Conservation (phyloP, 2,797 vertebrate genomes). For the Pseudotriccus pelzelni region DNA sequence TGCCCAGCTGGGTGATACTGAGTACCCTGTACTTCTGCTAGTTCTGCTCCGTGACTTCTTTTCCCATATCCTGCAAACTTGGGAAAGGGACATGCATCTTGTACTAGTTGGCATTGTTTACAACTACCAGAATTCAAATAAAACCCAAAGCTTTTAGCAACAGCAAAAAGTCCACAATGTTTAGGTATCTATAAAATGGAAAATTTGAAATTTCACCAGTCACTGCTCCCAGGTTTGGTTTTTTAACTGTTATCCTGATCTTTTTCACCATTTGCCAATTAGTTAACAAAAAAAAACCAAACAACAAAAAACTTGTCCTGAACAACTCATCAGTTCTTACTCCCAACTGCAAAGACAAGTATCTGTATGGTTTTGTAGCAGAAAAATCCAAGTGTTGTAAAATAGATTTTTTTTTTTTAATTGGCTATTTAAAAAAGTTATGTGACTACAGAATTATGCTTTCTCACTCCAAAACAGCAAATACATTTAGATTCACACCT, state of each 20-base stretch:
- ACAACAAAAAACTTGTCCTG: not conserved
- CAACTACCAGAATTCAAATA: not conserved
- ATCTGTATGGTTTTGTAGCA: not conserved
- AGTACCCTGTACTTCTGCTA: not conserved
- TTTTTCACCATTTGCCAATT: not conserved
- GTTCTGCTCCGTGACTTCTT: not conserved
- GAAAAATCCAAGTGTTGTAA: not conserved
- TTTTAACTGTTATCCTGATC: not conserved
- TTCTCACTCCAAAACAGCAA: not conserved
- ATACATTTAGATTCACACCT: not conserved
- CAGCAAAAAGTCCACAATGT: not conserved
- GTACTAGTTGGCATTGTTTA: fast-evolving
- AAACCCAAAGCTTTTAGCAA: not conserved
- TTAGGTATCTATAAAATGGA: not conserved
- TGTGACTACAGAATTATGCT: not conserved
- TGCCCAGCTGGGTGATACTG: not conserved
- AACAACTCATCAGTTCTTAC: not conserved
- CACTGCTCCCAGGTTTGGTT: not conserved
- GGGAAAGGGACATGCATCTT: not conserved
- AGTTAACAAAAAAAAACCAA: not conserved
- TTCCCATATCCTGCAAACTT: not conserved
- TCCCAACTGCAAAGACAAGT: not conserved
- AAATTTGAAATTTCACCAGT: not conserved
- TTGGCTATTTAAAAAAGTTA: not conserved
- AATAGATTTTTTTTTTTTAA: not conserved